Evolutionary conservation across 2,797 vertebrate genomes (phyloP).

Genomic region (Eurystomus glaucurus): DNA sequence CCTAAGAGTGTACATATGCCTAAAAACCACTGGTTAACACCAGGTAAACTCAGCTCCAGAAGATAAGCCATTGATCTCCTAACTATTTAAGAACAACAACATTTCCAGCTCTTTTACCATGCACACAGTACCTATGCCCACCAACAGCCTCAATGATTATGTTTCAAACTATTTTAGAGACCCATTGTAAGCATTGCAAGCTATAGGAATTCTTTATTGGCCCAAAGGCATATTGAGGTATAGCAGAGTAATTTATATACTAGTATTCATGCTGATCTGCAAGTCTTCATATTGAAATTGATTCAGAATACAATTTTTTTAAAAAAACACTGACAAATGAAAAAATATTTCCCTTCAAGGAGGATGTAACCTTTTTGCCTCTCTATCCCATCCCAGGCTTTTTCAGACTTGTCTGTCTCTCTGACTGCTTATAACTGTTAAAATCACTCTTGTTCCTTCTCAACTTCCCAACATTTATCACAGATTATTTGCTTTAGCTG

Average conservation of each 20-base stretch:
- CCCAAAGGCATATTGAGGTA: not conserved
- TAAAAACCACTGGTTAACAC: not conserved
- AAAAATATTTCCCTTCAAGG: not conserved
- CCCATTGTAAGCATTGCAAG: not conserved
- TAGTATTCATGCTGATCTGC: not conserved
- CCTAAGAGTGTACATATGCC: not conserved
- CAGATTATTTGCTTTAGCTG: not conserved
- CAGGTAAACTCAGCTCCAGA: not conserved
- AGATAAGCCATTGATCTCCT: not conserved
- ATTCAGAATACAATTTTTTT: not conserved
- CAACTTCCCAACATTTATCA: not conserved
- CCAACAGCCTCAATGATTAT: fast-evolving
- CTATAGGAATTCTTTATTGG: not conserved
- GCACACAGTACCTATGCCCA: not conserved
- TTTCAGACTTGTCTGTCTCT: not conserved
- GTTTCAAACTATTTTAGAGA: not conserved
- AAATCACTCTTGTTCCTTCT: not conserved
- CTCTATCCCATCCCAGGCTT: not conserved
- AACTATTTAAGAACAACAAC: fast-evolving
- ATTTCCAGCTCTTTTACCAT: not conserved
- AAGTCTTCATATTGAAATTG: not conserved
- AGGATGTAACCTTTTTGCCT: not conserved
- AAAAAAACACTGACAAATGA: not conserved
- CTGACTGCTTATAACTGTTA: not conserved
- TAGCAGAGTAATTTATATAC: not conserved